Evolutionary conservation across 2,888 invertebrate genomes (phyloP).

Genomic region (Ormyrus labotus): DNA sequence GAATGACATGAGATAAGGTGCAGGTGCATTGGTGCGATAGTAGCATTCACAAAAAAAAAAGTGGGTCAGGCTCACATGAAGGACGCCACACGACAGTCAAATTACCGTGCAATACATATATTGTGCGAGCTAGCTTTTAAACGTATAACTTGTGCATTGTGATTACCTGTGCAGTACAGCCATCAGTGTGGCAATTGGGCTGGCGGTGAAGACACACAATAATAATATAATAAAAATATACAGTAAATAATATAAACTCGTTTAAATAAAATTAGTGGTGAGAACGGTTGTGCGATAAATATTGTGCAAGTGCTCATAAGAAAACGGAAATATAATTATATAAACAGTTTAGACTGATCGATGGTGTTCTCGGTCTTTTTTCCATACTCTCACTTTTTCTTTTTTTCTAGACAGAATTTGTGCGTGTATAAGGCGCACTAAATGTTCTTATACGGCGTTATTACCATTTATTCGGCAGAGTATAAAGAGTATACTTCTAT

Average conservation of each 20-base stretch:
- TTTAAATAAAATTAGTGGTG: constrained; percentile 69
- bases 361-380: constrained; percentile 31
- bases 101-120: constrained; percentile 53
- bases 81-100: constrained; percentile 14
- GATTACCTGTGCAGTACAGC: constrained; percentile 95
- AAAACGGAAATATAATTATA: constrained; percentile 40
- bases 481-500: no score
- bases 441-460: not conserved
- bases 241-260: constrained; percentile 71
- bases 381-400: constrained; percentile 7
- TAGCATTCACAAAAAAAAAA: constrained; percentile 31
- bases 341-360: constrained; percentile 42
- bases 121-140: constrained; percentile 53
- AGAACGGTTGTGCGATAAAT: constrained; percentile 59
- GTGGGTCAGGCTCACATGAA: constrained; percentile 18
- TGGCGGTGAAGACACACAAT: constrained; percentile 86
- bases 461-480: no score
- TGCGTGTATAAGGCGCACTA: not conserved
- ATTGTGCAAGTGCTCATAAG: constrained; percentile 59
- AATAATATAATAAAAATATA: constrained; percentile 77
- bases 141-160: constrained; percentile 76
- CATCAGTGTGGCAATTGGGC: constrained; percentile 97
- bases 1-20: constrained; percentile 30
- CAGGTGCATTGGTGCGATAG: constrained; percentile 49
- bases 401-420: not conserved